phyloP scores from a whole-genome alignment of 2,113 vertebrate species.

The Lycaon pictus region DNA sequence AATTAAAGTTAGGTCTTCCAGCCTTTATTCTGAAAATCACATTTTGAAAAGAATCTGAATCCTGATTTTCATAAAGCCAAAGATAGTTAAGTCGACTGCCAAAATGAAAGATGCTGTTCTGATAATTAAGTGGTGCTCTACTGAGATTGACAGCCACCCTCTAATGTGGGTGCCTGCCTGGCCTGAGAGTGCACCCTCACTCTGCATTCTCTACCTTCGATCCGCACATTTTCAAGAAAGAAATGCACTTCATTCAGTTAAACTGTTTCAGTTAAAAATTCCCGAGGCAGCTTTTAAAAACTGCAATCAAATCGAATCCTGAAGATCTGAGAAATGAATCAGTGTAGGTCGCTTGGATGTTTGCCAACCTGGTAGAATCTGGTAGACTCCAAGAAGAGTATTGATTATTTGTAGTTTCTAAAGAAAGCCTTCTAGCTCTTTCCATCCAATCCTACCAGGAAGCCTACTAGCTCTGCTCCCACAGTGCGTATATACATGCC shows the following conservation, averaged over 20 bases:
- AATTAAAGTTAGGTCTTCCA: not conserved
- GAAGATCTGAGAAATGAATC: slow-evolving; percentile 36
- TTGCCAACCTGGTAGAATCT: slow-evolving; percentile 28
- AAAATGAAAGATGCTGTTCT: not conserved
- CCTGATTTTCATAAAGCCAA: not conserved
- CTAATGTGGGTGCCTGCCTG: not conserved
- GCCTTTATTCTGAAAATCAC: not conserved
- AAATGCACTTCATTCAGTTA: slow-evolving; percentile 1
- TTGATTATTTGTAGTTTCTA: slow-evolving; percentile 42
- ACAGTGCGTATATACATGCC: not conserved
- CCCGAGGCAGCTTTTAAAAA: not conserved
- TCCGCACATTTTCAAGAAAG: not conserved
- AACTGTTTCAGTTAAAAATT: slow-evolving; percentile 52
- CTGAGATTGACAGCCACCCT: not conserved
- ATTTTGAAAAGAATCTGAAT: not conserved
- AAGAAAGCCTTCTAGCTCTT: slow-evolving; percentile 53
- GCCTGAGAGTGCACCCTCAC: not conserved
- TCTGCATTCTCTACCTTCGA: not conserved
- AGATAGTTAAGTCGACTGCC: not conserved
- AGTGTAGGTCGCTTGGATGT: slow-evolving; percentile 34
- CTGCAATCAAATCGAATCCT: slow-evolving; percentile 23
- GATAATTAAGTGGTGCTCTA: not conserved
- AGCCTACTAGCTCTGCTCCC: not conserved
- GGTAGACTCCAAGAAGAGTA: slow-evolving; percentile 1
- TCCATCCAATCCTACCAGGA: not conserved